These are phyloP conservation scores for Ammodytes marinus DNA, from an alignment of 2,113 vertebrate species.

Conservation along the genomic window DNA sequence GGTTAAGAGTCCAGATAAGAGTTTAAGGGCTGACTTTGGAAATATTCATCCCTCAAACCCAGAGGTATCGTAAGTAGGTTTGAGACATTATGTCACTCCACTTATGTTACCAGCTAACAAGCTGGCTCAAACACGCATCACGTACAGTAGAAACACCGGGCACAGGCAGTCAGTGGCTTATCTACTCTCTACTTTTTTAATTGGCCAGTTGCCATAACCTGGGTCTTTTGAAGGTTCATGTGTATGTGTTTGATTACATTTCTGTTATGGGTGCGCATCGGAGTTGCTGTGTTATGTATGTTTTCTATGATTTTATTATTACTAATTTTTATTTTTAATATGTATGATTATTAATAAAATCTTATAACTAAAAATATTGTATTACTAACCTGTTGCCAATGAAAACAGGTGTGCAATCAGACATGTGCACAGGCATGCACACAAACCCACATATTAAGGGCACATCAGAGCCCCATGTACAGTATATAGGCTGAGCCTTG, in stretches of 20 bases:
- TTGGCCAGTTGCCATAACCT: constrained; percentile 34
- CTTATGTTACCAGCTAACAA: constrained; percentile 13
- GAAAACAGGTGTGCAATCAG: not conserved
- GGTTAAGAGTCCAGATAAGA: constrained; percentile 47
- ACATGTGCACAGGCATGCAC: not conserved
- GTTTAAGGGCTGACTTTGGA: constrained; percentile 42
- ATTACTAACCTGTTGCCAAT: not conserved
- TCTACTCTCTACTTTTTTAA: constrained; percentile 21
- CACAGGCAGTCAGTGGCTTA: constrained; percentile 28
- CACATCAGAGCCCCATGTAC: not conserved
- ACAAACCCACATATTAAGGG: not conserved
- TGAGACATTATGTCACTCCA: constrained; percentile 47
- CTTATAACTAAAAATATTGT: not conserved
- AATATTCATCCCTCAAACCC: constrained; percentile 13
- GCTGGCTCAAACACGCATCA: constrained; percentile 27
- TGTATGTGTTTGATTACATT: not conserved
- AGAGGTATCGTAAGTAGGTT: constrained; percentile 36
- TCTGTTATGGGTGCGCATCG: not conserved
- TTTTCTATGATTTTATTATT: not conserved
- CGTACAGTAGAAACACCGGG: constrained; percentile 1
- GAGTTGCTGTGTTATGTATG: not conserved
- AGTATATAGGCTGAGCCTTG: constrained; percentile 25
- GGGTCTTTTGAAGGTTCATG: not conserved
- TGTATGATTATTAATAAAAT: not conserved
- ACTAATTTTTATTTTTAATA: not conserved